A percentile compares a stretch with the other conserved stretches of the same genome.
Evolutionary conservation across 2,113 vertebrate genomes (phyloP).

Genomic region (Leucosticte australis): DNA sequence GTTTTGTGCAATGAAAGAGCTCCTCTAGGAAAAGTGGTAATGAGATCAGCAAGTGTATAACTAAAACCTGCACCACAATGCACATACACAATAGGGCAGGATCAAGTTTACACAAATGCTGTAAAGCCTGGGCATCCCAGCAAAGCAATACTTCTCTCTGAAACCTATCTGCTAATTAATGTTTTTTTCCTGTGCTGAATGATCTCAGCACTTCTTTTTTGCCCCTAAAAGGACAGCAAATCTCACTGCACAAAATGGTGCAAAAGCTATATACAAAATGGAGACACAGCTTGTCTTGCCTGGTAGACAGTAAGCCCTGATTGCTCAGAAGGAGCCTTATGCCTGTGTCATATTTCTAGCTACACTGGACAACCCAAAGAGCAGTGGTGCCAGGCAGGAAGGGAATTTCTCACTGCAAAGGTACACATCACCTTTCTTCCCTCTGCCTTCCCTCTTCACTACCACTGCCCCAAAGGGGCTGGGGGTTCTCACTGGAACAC

Average conservation of each 20-base stretch:
- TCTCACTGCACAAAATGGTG: background rate
- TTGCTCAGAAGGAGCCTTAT: background rate
- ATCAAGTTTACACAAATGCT: background rate
- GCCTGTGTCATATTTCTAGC: fast-evolving
- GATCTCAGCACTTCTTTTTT: background rate
- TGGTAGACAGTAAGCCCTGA: fast-evolving
- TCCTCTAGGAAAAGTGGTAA: conserved; percentile 12
- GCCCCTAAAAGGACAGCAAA: background rate
- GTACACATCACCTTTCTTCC: background rate
- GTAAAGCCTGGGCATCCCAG: background rate
- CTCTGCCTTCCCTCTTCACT: background rate
- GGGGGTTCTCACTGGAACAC: fast-evolving
- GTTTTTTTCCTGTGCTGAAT: background rate
- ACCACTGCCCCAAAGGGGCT: background rate
- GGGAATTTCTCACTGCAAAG: fast-evolving
- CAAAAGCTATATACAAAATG: background rate
- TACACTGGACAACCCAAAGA: background rate
- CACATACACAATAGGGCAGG: background rate
- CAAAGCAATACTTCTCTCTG: background rate
- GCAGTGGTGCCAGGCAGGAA: fast-evolving
- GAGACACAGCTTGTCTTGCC: background rate
- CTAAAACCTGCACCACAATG: background rate
- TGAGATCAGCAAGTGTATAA: background rate
- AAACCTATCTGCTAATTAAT: background rate
- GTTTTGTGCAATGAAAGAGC: background rate